Evolutionary conservation across 1,140 invertebrate genomes (phyloP).

Genomic region (Trachymyrmex septentrionalis): DNA sequence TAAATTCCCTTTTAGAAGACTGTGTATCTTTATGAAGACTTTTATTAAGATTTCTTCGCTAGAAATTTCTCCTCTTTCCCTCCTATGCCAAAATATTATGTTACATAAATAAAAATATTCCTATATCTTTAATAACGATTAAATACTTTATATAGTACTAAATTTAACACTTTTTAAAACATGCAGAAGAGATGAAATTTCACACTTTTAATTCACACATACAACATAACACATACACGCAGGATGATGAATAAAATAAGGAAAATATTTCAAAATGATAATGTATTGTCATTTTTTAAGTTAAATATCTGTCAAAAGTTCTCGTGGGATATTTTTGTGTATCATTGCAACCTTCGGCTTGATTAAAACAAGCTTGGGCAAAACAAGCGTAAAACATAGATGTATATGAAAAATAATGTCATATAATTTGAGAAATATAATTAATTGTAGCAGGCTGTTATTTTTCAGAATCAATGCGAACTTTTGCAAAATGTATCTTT

Average conservation of each 20-base stretch:
- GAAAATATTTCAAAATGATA: not conserved
- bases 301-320: not conserved
- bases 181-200: not conserved
- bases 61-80: not conserved
- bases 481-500: not conserved
- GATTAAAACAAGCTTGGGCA: not conserved
- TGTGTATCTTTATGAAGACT: not conserved
- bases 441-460: not conserved
- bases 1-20: conserved; percentile 21
- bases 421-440: conserved; percentile 32
- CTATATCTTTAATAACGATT: not conserved
- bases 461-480: conserved; percentile 54
- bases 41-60: not conserved
- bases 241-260: not conserved
- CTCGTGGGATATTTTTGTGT: conserved; percentile 13
- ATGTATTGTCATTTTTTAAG: not conserved
- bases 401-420: conserved; percentile 29
- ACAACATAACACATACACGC: not conserved
- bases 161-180: too few relatives aligned
- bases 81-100: not conserved
- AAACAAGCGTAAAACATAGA: conserved; percentile 4
- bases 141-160: conserved; percentile 3
- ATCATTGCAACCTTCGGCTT: not conserved
- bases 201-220: not conserved
- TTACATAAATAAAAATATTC: not conserved